Evolutionary conservation across 2,797 vertebrate species (phyloP).

Genomic region (Anguilla obscura): DNA sequence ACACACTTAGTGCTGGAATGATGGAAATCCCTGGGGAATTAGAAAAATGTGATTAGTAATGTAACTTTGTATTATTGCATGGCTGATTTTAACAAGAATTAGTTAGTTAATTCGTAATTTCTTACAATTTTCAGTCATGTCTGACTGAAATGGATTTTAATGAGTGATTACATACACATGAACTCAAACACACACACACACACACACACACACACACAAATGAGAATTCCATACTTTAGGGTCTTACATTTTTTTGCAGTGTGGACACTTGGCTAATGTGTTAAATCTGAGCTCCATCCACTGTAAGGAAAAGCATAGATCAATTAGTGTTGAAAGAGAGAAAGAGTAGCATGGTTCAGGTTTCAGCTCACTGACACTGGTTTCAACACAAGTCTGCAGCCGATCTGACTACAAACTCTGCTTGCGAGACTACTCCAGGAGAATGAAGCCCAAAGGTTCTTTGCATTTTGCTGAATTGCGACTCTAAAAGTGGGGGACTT

Average conservation of each 20-base stretch:
- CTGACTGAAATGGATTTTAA: not conserved
- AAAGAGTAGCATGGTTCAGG: not conserved
- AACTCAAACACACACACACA: not conserved
- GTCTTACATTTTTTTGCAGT: constrained; percentile 99
- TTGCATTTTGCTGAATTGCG: not conserved
- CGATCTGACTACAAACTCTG: not conserved
- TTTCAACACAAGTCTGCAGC: not conserved
- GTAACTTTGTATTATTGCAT: not conserved
- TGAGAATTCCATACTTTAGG: constrained; percentile 12
- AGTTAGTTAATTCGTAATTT: not conserved
- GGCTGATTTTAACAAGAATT: not conserved
- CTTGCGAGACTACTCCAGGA: not conserved
- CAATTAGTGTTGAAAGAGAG: constrained; percentile 38
- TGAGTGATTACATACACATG: not conserved
- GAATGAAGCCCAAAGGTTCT: not conserved
- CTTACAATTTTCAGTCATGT: not conserved
- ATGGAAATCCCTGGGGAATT: not conserved
- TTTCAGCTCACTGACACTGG: not conserved
- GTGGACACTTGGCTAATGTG: constrained; percentile 97
- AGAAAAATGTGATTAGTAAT: not conserved
- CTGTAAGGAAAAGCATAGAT: constrained; percentile 69
- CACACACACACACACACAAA: constrained; percentile 6
- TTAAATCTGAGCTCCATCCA: constrained; percentile 99
- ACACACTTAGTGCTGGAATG: not conserved
- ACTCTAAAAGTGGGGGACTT: too few relatives aligned